Base-by-base conservation (phyloP, 2,888 invertebrate genomes). In the Physocephala rufipes region DNA sequence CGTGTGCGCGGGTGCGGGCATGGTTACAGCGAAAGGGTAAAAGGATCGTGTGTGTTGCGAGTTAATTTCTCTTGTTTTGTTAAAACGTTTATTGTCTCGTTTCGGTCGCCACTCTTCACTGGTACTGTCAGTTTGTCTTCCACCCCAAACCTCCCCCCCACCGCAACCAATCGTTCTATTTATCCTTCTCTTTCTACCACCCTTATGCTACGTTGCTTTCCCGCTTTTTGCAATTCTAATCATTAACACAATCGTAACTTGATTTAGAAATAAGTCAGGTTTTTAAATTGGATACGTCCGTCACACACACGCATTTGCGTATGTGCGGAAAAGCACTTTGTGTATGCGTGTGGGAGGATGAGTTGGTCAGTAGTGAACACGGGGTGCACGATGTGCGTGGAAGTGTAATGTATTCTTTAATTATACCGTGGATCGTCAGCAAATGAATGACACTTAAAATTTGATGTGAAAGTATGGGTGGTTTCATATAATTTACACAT, bases 221-320 rank as follows among this genome's bases (percentile, higher is more conserved):
- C 21, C 55, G 2, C 15, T 2, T 15, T 15, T 28, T 58, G 30
- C 62, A 30, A 19, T 80, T 82, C 80, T 82, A 82, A 82, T 83
- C 82, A 83, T 83, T 83, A 82, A 81, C 82, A 82, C 79, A 78
- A 80, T 78, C 78, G 77, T 77, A 76, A 76, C 75, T 74, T 76
- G 75, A 78, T 79, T 79, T 79, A 76, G 76, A 78, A 80, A 80
- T 79, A 77, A 77, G 77, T 78, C 62, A 28, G 61, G 26, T 36
- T 62, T 68, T 68, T 78, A 82, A 83, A 83, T 82, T 82, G 81
- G 81, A 82, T 82, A 81, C 81, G 82, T 82, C 82, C 82, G 80
- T 81, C 79, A 79, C 81, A 82, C 78, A 79, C 79, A 79, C 76
- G 74, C 74, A 71, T 64, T 62, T 71, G 70, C 45, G 53, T 70